Evolutionary conservation across 2,113 vertebrate species (phyloP).

Genomic region (Platichthys stellatus): DNA sequence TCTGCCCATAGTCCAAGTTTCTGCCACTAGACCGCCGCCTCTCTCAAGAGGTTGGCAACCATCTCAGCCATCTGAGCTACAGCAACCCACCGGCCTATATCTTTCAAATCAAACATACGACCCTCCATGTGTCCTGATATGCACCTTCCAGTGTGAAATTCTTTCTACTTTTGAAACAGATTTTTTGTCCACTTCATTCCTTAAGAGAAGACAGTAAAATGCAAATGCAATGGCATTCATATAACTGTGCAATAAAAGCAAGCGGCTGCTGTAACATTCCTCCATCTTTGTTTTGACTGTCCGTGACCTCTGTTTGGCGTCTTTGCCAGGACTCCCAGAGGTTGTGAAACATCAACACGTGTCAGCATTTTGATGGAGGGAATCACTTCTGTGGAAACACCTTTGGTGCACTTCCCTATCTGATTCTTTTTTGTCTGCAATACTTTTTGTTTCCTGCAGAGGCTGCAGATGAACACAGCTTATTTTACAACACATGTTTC

Average conservation of each 20-base stretch:
- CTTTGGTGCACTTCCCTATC: conserved; percentile 5
- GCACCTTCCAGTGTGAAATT: conserved; percentile 19
- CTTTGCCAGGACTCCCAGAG: conserved; percentile 14
- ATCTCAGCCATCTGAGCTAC: neutral
- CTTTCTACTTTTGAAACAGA: neutral
- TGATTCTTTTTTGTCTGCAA: neutral
- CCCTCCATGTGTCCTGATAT: conserved; percentile 8
- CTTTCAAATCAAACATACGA: conserved; percentile 11
- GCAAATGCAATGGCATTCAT: neutral
- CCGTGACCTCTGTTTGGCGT: conserved; percentile 28
- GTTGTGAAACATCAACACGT: conserved; percentile 31
- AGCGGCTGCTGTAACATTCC: conserved; percentile 33
- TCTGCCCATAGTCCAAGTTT: no score
- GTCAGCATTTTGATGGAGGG: conserved; percentile 26
- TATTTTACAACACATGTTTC: conserved; percentile 3
- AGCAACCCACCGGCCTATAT: no score
- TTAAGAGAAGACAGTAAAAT: conserved; percentile 23
- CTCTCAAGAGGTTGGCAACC: neutral
- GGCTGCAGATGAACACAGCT: conserved; percentile 16
- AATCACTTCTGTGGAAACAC: conserved; percentile 38
- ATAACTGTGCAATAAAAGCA: conserved; percentile 29
- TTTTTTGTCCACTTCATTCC: conserved; percentile 4
- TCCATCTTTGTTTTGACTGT: conserved; percentile 35
- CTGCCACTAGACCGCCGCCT: no score
- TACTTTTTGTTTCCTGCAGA: conserved; percentile 31